Percentiles rank a stretch among this genome's conserved stretches.
These are phyloP conservation scores for Rhorus exstirpatorius DNA, from an alignment of 2,888 invertebrate genomes.

Conservation along the genomic window DNA sequence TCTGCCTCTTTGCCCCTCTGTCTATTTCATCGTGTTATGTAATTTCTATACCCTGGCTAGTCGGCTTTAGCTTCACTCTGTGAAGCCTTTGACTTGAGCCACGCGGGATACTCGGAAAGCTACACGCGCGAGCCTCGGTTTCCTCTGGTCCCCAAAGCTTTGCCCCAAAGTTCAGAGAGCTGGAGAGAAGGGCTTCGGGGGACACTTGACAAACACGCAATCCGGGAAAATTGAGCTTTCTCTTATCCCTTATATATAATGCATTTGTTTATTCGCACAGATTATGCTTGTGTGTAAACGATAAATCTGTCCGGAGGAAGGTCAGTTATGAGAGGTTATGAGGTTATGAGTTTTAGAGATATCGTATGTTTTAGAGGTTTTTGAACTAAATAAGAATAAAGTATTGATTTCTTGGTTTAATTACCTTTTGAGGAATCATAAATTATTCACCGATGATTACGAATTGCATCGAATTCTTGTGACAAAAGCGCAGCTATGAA, in stretches of 20 bases:
- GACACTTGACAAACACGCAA: slow-evolving; percentile 3
- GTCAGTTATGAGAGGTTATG: no score
- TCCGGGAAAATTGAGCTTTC: slow-evolving; percentile 13
- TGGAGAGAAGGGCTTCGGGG: not conserved
- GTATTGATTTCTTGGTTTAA: no score
- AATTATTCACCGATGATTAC: no score
- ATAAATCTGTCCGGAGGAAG: no score
- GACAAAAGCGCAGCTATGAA: no score
- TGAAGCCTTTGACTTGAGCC: not conserved
- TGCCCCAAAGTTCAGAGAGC: slow-evolving; percentile 11
- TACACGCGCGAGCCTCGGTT: not conserved
- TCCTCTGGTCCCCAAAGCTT: slow-evolving; percentile 1
- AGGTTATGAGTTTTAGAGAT: no score
- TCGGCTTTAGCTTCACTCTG: slow-evolving; percentile 1
- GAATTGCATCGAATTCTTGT: no score
- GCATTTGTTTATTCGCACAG: no score
- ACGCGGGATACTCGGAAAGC: not conserved
- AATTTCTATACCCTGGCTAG: slow-evolving; percentile 26
- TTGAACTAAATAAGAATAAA: no score
- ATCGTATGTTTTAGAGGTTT: no score
- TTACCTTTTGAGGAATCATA: no score
- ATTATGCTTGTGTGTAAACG: no score
- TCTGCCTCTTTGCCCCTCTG: not conserved
- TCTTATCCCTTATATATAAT: not conserved
- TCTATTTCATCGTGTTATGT: slow-evolving; percentile 16